Percentiles rank a stretch among this genome's conserved stretches.
phyloP scores from a whole-genome alignment of 2,797 vertebrate genomes.

The Taenioides sp. region DNA sequence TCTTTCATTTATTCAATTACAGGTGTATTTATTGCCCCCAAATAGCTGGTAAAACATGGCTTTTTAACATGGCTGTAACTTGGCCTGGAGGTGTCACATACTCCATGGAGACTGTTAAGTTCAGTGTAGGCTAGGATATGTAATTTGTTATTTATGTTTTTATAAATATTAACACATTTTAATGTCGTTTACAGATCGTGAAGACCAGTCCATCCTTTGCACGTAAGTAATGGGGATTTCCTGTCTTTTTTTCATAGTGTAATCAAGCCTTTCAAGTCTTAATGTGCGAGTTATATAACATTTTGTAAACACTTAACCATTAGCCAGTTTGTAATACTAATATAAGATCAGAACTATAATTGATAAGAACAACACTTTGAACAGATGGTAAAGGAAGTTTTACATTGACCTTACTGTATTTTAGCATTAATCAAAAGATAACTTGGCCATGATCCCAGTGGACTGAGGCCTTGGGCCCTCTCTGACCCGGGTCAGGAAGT shows the following conservation, averaged over 20 bases:
- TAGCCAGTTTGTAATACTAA: constrained; percentile 8
- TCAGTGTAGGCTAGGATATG: neutral
- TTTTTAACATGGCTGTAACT: too few species aligned
- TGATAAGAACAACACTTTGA: neutral
- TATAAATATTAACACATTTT: constrained; percentile 6
- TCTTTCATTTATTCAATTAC: too few species aligned
- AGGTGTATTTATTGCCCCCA: too few species aligned
- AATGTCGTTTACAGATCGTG: constrained; percentile 83
- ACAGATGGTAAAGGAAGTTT: neutral
- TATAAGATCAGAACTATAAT: neutral
- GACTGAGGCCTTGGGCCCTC: constrained; percentile 34
- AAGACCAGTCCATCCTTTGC: constrained; percentile 96
- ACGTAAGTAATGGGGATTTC: constrained; percentile 83
- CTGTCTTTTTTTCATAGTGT: constrained; percentile 9
- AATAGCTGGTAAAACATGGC: too few species aligned
- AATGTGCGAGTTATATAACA: constrained; percentile 46
- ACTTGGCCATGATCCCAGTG: constrained; percentile 37
- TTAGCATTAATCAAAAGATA: neutral
- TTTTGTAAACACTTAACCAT: constrained; percentile 34
- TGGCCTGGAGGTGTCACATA: too few species aligned
- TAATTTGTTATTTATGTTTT: neutral
- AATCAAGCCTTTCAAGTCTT: constrained; percentile 8
- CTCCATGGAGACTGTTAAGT: too few species aligned
- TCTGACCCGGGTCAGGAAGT: constrained; percentile 71
- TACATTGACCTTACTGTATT: neutral